Evolutionary conservation across 2,797 vertebrate species (phyloP).

Genomic region (Mastacembelus armatus): DNA sequence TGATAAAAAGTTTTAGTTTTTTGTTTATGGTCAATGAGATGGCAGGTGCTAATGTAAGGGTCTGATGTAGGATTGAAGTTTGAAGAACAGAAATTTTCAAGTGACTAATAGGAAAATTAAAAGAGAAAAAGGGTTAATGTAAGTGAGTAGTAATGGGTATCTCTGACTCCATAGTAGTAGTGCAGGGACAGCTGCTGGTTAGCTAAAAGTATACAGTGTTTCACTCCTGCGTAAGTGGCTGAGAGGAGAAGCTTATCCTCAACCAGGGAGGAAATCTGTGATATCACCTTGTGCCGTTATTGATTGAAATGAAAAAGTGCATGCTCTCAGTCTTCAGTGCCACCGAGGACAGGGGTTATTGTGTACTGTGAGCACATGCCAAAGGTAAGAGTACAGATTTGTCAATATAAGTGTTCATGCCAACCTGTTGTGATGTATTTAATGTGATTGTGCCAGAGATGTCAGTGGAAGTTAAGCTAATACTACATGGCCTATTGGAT

Average conservation of each 20-base stretch:
- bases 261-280: not conserved
- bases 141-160: constrained; percentile 14
- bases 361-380: constrained; percentile 28
- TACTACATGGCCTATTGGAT: constrained; percentile 21
- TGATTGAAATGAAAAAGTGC: not conserved
- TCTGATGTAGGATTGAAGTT: not conserved
- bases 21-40: constrained; percentile 21
- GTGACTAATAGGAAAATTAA: not conserved
- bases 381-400: constrained; percentile 29
- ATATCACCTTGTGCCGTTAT: not conserved
- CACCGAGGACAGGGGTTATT: not conserved
- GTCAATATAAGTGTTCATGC: constrained; percentile 17
- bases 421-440: constrained; percentile 36
- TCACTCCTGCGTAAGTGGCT: not conserved
- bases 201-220: not conserved
- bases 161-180: not conserved
- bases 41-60: not conserved
- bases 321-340: not conserved
- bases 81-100: not conserved
- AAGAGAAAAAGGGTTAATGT: constrained; percentile 12
- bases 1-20: constrained; percentile 32
- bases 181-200: not conserved
- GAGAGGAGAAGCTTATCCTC: not conserved
- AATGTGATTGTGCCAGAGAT: constrained; percentile 47
- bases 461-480: constrained; percentile 19